Evolutionary conservation across 2,113 vertebrate species (phyloP), one percentile per base, ranked within the genome.

Genomic region (Poeciliopsis occidentalis): DNA sequence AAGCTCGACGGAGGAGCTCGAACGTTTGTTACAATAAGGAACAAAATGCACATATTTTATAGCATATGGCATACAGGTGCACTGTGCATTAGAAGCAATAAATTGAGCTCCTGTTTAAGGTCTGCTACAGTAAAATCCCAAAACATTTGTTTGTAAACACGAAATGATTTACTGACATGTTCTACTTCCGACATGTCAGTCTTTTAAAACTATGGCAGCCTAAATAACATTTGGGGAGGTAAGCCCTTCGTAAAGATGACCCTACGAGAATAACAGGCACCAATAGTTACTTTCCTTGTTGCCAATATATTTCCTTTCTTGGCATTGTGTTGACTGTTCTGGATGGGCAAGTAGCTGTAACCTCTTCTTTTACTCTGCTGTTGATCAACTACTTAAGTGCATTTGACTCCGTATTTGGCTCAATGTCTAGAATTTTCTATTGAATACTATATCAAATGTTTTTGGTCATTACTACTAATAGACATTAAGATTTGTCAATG

Each of bases 1-100:
- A 32, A 60, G 67, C 83, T 82, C 64, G 29, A 73, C 17, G 39
- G 72, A 73, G 75, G 39, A 76, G 76, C 75, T 69, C 75, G 60
- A 67, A 81, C 60, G 19, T 22, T n/a, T 61, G 64, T 69, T 1
- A 44, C 54, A 72, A 32, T 11, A 10, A 78, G 71, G 76, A 66
- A 75, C 29, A 30, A 86, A 67, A 82, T 67, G 47, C 70, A 26
- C 27, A 27, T 65, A 29, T 70, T 82, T 69, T 66, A 39, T 11
- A 0, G n/a, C 15, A 22, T 8, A 19, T 41, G n/a, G 44, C 31
- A 31, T 54, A 17, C 34, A 68, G 78, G 44, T 27, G 41, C 26
- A 17, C 7, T 71, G 64, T 67, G 74, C 47, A 67, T 73, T 60
- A 34, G 60, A 60, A 32, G 54, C 29, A 8, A 68, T 17, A n/a